Conservation (phyloP, 2,797 vertebrate species). For the Rhinogobio ventralis region DNA sequence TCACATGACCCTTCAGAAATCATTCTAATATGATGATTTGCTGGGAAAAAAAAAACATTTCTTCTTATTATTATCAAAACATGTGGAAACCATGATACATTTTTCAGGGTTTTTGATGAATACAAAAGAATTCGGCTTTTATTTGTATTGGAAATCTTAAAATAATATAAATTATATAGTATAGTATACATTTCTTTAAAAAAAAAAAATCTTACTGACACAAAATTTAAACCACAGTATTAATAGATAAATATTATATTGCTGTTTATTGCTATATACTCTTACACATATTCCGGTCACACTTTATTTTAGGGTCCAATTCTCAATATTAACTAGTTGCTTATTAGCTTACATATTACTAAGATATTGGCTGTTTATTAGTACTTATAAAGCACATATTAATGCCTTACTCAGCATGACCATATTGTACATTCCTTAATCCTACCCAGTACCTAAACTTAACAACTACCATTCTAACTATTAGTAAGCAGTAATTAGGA, state of each 20-base stretch:
- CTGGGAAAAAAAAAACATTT: too few relatives aligned
- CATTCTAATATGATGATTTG: background rate
- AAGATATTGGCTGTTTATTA: too few relatives aligned
- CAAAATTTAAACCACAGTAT: background rate
- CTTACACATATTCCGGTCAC: too few relatives aligned
- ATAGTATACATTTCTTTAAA: background rate
- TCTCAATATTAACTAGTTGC: background rate
- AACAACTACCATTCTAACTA: too few relatives aligned
- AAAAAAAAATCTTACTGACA: background rate
- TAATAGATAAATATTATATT: background rate
- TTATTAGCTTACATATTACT: too few relatives aligned
- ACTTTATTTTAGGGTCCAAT: background rate
- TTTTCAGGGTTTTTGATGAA: background rate
- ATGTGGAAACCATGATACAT: too few relatives aligned
- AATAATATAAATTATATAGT: background rate
- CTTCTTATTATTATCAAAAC: too few relatives aligned
- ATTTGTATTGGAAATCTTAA: background rate
- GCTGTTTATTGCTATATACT: background rate
- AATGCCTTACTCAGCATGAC: too few relatives aligned
- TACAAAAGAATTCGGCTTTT: background rate
- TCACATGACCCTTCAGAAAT: background rate
- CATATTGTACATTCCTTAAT: too few relatives aligned
- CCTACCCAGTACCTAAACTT: too few relatives aligned
- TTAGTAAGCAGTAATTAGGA: too few relatives aligned
- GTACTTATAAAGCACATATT: too few relatives aligned